Evolutionary conservation across 1,140 invertebrate species (phyloP), one percentile per base, ranked within the genome.

Genomic region (Neotoxoptera formosana): DNA sequence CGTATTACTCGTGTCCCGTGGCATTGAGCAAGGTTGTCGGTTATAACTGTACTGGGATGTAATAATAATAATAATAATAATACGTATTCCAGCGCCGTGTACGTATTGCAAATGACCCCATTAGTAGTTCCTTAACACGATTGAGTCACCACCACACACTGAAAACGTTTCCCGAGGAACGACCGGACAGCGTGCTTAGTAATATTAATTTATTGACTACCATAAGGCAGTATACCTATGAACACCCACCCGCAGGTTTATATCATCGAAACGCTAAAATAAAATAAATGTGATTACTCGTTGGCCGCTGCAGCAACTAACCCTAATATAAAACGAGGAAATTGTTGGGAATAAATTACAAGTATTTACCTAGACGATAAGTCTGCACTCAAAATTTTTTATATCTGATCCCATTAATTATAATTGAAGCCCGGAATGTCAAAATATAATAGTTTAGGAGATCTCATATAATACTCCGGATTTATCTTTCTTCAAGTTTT

Each of bases 1-100:
- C 81, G 81, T 34, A 76, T n/a, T 76, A 76, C 60, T n/a, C 30
- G n/a, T n/a, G 60, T 76, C 36, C 23, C 36, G 36, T 41, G 83
- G 36, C 83, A 84, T 84, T 84, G 83, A 84, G 36, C 83, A 84
- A 84, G 83, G 83, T 84, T 84, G 83, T 84, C 23, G 83, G 21
- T 45, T 84, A 76, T 76, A 84, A 84, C 83, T 84, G 83, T 84
- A 45, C 23, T 25, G 83, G 34, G 83, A 41, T 84, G 83, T 84
- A 25, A 84, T 84, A 41, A 41, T 41, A 41, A 83, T 84, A 25
- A 84, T 84, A 41, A 41, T 41, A 41, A 83, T 83, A 21, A 83
- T 83, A 81, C 34, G 20, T 36, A 81, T 81, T 36, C 36, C 36
- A 83, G 34, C 36, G 36, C 34, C 7, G 60, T 67, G 81, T 83